Evolutionary conservation across 2,113 vertebrate genomes (phyloP), one percentile per base, ranked within the genome.

Genomic region (Dunckerocampus dactyliophorus): DNA sequence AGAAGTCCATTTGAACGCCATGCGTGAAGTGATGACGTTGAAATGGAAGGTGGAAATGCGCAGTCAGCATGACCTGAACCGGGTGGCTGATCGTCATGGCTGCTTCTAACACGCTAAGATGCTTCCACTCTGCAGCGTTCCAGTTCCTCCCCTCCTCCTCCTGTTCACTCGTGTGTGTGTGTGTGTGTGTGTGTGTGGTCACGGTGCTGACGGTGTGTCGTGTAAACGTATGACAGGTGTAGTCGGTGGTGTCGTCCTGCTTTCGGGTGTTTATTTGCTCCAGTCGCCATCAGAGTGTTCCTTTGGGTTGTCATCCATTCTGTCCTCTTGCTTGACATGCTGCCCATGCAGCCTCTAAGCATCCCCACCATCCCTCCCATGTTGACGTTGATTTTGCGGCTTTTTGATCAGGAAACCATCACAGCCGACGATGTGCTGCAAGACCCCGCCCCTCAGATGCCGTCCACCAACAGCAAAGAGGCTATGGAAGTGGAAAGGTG

Each of bases 381-480:
- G 47, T 17, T 66, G 22, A 71, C 70, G 22, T 72, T 71, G 17
- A 12, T 15, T 58, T 49, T 60, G 43, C 59, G 22, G 45, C 43
- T 39, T 55, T 19, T 51, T 55, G 22, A 83, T 77, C 72, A 91
- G 83, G 77, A 89, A 67, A 80, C 80, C 1, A 83, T 82, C 16
- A 56, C 72, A 16, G 72, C 69, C 43, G 89, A 92, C 7, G 88
- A 90, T 57, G 77, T 64, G 1, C 83, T 90, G 47, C 86, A 88
- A 46, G 88, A 90, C 71, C 76, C 88, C 37, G 22, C 70, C 67
- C 80, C 88, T 43, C 85, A 87, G 67, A 80, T 79, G 47, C 76
- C 86, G 34, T 78, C 82, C 6, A 71, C 83, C 76, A 91, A 88
- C 57, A 87, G 82, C 83, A 92, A 91, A 80, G 90, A 91, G 72